phyloP scores from a whole-genome alignment of 2,888 invertebrate genomes.

The Drosophila parthenogenetica region DNA sequence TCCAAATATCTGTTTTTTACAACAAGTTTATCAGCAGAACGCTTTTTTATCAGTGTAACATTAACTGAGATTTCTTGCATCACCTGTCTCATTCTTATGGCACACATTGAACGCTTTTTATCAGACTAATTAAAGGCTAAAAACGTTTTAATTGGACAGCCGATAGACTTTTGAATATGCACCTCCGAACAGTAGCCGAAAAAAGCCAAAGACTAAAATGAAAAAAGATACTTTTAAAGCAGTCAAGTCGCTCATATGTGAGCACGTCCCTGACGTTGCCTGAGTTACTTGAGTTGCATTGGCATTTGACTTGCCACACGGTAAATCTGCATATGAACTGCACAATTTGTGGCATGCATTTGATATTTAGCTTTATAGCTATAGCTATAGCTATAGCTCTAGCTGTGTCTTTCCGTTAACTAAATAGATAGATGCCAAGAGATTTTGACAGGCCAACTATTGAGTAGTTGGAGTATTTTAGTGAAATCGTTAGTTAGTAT shows the following conservation, averaged over 20 bases:
- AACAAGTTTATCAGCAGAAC: no score
- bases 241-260: conserved; percentile 39
- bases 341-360: conserved; percentile 50
- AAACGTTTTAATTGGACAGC: conserved; percentile 77
- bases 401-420: conserved; percentile 35
- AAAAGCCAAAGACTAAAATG: conserved; percentile 23
- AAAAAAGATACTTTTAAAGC: conserved; percentile 4
- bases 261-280: conserved; percentile 40
- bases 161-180: conserved; percentile 76
- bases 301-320: conserved; percentile 47
- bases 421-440: conserved; percentile 75
- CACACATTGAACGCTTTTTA: conserved; percentile 56
- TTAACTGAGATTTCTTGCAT: conserved; percentile 10
- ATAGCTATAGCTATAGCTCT: neutral
- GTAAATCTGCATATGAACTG: conserved; percentile 59
- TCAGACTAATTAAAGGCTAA: conserved; percentile 74
- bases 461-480: conserved; percentile 51
- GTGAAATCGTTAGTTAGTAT: conserved; percentile 52
- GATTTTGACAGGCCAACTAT: conserved; percentile 77
- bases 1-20: no score
- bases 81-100: conserved; percentile 8
- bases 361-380: conserved; percentile 57
- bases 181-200: conserved; percentile 47
- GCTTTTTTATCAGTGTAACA: neutral
- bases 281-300: conserved; percentile 30